Evolutionary conservation across 2,113 vertebrate species (phyloP).

Genomic region (Phyllostomus discolor): DNA sequence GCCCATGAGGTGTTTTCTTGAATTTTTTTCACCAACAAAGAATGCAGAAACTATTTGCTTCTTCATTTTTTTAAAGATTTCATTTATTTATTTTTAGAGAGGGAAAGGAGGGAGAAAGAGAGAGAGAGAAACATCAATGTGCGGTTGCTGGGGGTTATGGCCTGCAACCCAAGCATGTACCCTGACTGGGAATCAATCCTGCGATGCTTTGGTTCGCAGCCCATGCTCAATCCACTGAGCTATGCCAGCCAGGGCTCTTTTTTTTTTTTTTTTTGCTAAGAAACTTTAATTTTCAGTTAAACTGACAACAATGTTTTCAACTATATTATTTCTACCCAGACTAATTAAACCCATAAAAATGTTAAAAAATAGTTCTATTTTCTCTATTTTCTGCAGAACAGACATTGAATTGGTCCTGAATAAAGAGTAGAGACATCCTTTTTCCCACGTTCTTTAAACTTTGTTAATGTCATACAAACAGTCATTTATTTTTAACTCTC

Average conservation of each 20-base stretch:
- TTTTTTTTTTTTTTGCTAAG: neutral
- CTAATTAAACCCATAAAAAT: neutral
- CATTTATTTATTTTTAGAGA: too few species aligned
- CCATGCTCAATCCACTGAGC: too few species aligned
- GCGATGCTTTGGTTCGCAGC: too few species aligned
- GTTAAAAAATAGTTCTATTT: neutral
- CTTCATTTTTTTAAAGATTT: neutral
- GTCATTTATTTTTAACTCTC: neutral
- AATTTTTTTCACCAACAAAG: neutral
- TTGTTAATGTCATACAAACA: neutral
- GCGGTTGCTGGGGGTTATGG: too few species aligned
- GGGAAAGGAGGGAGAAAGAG: too few species aligned
- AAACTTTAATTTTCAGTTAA: neutral
- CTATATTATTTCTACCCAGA: neutral
- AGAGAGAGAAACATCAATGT: too few species aligned
- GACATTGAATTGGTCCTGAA: neutral
- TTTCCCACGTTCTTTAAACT: neutral
- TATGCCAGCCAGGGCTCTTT: too few species aligned
- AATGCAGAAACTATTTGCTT: neutral
- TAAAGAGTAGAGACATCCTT: neutral
- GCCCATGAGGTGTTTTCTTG: neutral
- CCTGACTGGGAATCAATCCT: too few species aligned
- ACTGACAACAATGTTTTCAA: neutral
- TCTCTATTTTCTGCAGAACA: neutral
- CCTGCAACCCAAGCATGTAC: too few species aligned